These are phyloP conservation scores for Zaprionus camerounensis DNA, from an alignment of 1,140 invertebrate species.

Conservation along the genomic window DNA sequence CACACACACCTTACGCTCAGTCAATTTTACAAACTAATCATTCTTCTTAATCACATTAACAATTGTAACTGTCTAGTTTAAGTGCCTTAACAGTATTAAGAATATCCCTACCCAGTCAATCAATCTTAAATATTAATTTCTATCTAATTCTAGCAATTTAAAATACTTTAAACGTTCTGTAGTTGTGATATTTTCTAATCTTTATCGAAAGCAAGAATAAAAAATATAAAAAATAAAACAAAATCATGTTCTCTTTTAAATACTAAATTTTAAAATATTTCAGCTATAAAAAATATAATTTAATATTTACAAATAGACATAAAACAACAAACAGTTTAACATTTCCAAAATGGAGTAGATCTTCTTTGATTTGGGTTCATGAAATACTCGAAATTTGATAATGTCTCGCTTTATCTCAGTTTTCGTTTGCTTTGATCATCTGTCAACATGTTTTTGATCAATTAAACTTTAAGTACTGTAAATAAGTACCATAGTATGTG, in stretches of 20 bases:
- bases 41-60: background rate
- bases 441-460: background rate
- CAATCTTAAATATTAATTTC: background rate
- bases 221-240: background rate
- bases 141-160: background rate
- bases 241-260: background rate
- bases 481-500: background rate
- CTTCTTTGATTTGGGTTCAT: background rate
- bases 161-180: background rate
- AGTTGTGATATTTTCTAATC: background rate
- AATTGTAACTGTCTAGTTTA: background rate
- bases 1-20: background rate
- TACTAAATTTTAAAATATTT: background rate
- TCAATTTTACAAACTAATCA: too few species aligned
- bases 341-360: background rate
- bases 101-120: too few species aligned
- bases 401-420: background rate
- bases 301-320: background rate
- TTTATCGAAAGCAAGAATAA: background rate
- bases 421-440: conserved; percentile 4
- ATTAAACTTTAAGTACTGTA: background rate
- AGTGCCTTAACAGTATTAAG: background rate
- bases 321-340: background rate
- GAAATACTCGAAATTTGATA: background rate
- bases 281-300: background rate